A percentile compares a stretch with the other conserved stretches of the same genome.
These are phyloP conservation scores for Plemyria rubiginata DNA, from an alignment of 2,888 invertebrate genomes.

Conservation along the genomic window DNA sequence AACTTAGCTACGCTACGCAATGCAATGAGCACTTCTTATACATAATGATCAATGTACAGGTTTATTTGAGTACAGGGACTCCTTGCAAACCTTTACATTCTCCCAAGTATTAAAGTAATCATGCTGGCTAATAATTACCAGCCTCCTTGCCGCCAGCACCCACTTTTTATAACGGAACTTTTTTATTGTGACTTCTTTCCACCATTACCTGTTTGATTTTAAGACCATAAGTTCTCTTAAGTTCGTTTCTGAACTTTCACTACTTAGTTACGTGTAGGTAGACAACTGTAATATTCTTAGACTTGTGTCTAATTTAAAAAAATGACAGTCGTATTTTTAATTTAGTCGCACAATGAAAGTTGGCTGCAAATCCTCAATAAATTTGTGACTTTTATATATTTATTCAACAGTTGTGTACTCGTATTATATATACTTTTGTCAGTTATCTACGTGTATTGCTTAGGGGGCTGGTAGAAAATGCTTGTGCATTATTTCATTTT, in stretches of 20 bases:
- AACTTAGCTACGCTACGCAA: neutral
- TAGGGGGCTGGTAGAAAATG: no score
- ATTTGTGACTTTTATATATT: no score
- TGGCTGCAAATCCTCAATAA: no score
- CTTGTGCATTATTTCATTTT: no score
- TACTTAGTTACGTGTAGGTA: neutral
- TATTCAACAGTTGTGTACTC: no score
- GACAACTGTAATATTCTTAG: no score
- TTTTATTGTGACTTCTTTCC: neutral
- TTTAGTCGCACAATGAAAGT: no score
- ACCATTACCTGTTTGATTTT: neutral
- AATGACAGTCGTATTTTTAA: no score
- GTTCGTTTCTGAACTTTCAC: neutral
- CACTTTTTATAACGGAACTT: neutral
- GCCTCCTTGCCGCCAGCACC: neutral
- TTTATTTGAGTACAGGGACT: neutral
- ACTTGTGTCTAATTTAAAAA: no score
- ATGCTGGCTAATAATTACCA: neutral
- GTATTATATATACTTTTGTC: no score
- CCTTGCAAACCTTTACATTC: neutral
- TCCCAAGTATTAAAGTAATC: neutral
- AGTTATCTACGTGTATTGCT: no score
- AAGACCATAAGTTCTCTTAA: neutral
- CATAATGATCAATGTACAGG: neutral
- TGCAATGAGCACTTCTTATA: neutral